Percentiles rank a stretch among this genome's conserved stretches.
These are phyloP conservation scores for Ips typographus DNA, from an alignment of 1,140 invertebrate genomes.

Conservation along the genomic window DNA sequence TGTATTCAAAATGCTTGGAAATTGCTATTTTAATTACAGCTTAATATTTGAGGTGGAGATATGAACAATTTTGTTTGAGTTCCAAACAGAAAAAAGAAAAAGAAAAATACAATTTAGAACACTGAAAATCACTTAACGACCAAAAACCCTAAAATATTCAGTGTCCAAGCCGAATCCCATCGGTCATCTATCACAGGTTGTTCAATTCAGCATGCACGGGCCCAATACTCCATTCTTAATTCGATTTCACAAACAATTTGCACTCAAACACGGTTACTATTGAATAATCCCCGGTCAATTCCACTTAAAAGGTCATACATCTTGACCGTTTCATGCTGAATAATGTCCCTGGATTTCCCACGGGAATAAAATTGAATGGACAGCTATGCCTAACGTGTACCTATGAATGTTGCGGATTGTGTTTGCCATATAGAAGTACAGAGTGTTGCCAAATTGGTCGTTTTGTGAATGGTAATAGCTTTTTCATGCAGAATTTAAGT, in stretches of 20 bases:
- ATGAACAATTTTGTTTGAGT: no score
- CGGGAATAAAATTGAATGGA: conserved; percentile 10
- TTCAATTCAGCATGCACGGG: conserved; percentile 22
- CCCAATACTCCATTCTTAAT: conserved; percentile 23
- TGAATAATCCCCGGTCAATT: conserved; percentile 29
- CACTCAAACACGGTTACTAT: conserved; percentile 29
- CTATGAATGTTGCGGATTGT: no score
- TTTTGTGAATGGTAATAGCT: no score
- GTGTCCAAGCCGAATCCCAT: background rate
- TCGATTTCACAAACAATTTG: conserved; percentile 34
- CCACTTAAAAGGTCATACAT: conserved; percentile 29
- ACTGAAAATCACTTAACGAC: background rate
- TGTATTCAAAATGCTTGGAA: no score
- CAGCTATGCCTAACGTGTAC: background rate
- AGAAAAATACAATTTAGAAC: no score
- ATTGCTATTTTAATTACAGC: no score
- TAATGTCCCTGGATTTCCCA: conserved; percentile 20
- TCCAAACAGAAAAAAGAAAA: no score
- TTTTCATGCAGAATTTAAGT: no score
- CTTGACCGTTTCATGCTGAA: conserved; percentile 29
- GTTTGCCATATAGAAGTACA: no score
- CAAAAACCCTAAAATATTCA: conserved; percentile 3
- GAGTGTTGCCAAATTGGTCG: no score
- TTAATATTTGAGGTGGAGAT: no score
- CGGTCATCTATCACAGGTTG: conserved; percentile 11